Percentiles rank a stretch among this genome's conserved stretches.
These are phyloP conservation scores for Drosophila kepulauana DNA, from an alignment of 1,140 invertebrate species.

Conservation along the genomic window DNA sequence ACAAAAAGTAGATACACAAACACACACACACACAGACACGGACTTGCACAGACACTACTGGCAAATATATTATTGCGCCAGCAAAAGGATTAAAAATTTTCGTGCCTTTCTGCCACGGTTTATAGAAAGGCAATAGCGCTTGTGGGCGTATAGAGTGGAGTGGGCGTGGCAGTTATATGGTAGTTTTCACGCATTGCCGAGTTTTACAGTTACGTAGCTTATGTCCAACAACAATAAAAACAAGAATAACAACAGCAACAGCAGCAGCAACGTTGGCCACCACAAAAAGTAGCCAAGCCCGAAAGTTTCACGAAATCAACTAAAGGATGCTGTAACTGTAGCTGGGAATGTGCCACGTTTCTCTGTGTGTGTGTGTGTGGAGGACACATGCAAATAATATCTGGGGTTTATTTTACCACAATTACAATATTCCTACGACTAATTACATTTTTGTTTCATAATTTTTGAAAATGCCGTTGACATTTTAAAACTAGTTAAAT, in stretches of 20 bases:
- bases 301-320: slow-evolving; percentile 54
- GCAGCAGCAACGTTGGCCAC: slow-evolving; percentile 43
- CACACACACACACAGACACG: slow-evolving; percentile 26
- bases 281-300: slow-evolving; percentile 55
- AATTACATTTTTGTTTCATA: slow-evolving; percentile 5
- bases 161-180: slow-evolving; percentile 58
- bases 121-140: slow-evolving; percentile 39
- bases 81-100: slow-evolving; percentile 81
- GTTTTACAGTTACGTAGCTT: slow-evolving; percentile 68
- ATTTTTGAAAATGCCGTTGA: background rate
- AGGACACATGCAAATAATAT: background rate
- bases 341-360: background rate
- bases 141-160: slow-evolving; percentile 4
- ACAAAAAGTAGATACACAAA: slow-evolving; percentile 38
- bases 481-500: background rate
- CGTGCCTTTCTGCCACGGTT: slow-evolving; percentile 52
- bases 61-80: slow-evolving; percentile 70
- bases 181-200: slow-evolving; percentile 78
- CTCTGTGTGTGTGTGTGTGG: background rate
- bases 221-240: slow-evolving; percentile 60
- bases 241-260: slow-evolving; percentile 45
- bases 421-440: slow-evolving; percentile 1
- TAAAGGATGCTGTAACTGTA: background rate
- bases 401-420: slow-evolving; percentile 12
- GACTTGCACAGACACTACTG: slow-evolving; percentile 13